These are phyloP conservation scores for Drosophila bunnanda DNA, from an alignment of 2,888 invertebrate species.

Conservation along the genomic window DNA sequence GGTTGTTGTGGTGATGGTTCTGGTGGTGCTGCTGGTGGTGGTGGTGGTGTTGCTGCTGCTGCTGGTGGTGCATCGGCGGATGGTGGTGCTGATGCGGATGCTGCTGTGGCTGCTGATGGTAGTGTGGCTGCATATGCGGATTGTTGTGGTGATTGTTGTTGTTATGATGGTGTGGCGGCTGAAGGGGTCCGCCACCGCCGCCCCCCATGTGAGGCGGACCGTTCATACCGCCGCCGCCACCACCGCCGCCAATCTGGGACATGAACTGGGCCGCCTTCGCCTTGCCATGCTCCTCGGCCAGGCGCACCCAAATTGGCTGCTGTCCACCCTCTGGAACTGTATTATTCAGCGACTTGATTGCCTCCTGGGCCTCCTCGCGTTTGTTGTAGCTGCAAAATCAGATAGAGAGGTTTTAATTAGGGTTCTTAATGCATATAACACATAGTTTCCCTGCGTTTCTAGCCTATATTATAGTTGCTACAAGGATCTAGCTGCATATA, in stretches of 20 bases:
- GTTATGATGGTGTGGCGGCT: constrained; percentile 51
- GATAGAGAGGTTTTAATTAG: neutral
- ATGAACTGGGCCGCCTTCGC: constrained; percentile 84
- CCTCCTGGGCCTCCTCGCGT: constrained; percentile 94
- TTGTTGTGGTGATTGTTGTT: constrained; percentile 54
- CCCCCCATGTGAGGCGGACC: constrained; percentile 55
- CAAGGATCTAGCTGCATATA: too few species aligned
- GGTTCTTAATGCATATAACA: neutral
- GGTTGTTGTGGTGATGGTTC: constrained; percentile 54
- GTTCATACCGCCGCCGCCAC: constrained; percentile 35
- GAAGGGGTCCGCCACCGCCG: constrained; percentile 36
- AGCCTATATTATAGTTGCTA: neutral
- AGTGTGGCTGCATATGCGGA: constrained; percentile 53
- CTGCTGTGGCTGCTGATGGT: constrained; percentile 61
- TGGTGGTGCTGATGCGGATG: constrained; percentile 55
- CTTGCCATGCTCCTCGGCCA: constrained; percentile 85
- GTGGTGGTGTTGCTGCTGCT: constrained; percentile 51
- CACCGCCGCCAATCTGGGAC: constrained; percentile 71
- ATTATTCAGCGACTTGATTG: constrained; percentile 93
- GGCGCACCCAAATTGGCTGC: constrained; percentile 91
- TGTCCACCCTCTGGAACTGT: constrained; percentile 93
- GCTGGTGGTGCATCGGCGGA: constrained; percentile 25
- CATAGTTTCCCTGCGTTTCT: neutral
- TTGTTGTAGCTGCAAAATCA: constrained; percentile 89
- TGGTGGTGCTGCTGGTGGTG: constrained; percentile 50